phyloP scores from a whole-genome alignment of 2,113 vertebrate species.

The Sinocyclocheilus rhinocerous region DNA sequence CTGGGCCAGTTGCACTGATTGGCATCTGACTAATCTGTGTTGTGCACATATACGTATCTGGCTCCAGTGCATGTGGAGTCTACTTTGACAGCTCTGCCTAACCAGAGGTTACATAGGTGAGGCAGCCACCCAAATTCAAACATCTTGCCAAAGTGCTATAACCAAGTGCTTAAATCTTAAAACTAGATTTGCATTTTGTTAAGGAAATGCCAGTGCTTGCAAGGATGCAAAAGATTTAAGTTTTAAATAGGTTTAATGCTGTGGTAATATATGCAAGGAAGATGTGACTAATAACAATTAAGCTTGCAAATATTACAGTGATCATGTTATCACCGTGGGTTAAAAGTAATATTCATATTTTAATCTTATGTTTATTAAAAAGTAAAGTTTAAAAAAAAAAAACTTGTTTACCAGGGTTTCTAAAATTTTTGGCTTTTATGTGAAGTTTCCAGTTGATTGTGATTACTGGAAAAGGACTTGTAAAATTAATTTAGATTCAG shows the following conservation, averaged over 20 bases:
- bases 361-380: not conserved
- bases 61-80: slow-evolving; percentile 45
- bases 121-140: not conserved
- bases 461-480: not conserved
- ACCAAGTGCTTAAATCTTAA: not conserved
- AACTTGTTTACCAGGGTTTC: not conserved
- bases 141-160: not conserved
- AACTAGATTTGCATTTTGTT: not conserved
- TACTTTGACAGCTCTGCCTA: slow-evolving; percentile 47
- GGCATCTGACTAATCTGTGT: slow-evolving; percentile 60
- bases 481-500: not conserved
- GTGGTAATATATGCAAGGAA: not conserved
- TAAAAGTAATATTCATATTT: not conserved
- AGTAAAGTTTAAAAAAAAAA: not conserved
- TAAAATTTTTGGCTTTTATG: not conserved
- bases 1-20: slow-evolving; percentile 46
- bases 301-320: not conserved
- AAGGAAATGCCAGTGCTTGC: not conserved
- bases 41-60: slow-evolving; percentile 34
- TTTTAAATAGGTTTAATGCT: not conserved
- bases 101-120: slow-evolving; percentile 12
- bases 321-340: not conserved
- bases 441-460: not conserved
- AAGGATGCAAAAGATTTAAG: not conserved
- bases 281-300: not conserved